These are phyloP conservation scores for Lasioglossum zephyrum DNA, from an alignment of 2,888 invertebrate species.

Conservation along the genomic window DNA sequence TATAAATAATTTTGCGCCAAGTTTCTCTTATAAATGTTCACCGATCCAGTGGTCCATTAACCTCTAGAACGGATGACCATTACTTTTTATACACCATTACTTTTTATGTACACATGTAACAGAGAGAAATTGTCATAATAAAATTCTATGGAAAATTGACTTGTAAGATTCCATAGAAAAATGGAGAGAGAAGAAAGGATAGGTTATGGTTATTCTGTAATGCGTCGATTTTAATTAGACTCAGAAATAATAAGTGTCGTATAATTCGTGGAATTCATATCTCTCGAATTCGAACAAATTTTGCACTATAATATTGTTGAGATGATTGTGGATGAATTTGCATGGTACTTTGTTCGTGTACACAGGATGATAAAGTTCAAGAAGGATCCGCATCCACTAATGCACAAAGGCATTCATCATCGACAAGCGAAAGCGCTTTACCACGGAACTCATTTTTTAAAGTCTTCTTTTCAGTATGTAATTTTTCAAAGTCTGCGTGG, in stretches of 20 bases:
- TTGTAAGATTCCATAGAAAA: not conserved
- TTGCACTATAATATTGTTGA: not conserved
- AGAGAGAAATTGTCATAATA: no score
- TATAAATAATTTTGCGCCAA: no score
- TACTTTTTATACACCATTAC: no score
- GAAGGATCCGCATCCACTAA: not conserved
- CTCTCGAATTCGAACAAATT: not conserved
- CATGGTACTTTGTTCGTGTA: not conserved
- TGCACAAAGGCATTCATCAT: slow-evolving; percentile 6
- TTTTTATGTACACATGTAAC: no score
- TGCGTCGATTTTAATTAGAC: not conserved
- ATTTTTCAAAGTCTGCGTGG: not conserved
- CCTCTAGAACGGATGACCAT: no score
- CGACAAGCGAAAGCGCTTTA: not conserved
- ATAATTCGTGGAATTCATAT: not conserved
- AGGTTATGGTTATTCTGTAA: no score
- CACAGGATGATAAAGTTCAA: not conserved
- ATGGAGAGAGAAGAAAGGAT: no score
- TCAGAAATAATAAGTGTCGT: not conserved
- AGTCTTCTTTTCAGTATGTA: not conserved
- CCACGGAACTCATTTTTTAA: not conserved
- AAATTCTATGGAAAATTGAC: not conserved
- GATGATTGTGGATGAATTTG: not conserved
- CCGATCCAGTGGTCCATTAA: no score
- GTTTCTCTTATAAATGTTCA: no score